These are phyloP conservation scores for Diplazon laetatorius DNA, from an alignment of 2,888 invertebrate species.

Conservation along the genomic window DNA sequence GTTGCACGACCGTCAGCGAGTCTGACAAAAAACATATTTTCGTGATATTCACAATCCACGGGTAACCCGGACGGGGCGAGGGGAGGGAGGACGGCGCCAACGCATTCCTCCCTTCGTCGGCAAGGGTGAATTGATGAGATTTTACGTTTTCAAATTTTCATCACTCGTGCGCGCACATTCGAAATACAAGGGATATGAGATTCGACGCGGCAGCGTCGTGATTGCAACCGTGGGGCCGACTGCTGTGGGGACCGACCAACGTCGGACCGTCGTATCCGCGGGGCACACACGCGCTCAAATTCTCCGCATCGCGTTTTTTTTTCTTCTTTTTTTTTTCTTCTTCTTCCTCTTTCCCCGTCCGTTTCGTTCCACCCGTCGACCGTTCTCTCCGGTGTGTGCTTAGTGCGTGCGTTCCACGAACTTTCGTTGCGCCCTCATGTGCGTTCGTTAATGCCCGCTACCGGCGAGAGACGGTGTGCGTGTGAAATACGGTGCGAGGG, in stretches of 20 bases:
- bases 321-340: background rate
- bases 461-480: constrained; percentile 46
- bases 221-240: background rate
- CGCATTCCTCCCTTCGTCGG: constrained; percentile 12
- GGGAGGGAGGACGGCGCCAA: no score
- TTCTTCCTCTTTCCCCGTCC: background rate
- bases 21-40: constrained; percentile 47
- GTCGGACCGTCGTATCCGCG: background rate
- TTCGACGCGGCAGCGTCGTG: constrained; percentile 18
- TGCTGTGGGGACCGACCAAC: background rate
- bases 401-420: constrained; percentile 12
- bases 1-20: constrained; percentile 18
- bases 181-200: constrained; percentile 19
- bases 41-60: constrained; percentile 14
- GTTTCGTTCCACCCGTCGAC: no score
- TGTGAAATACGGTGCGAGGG: constrained; percentile 51
- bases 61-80: no score
- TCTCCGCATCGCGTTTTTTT: constrained; percentile 46
- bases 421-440: constrained; percentile 43
- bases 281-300: constrained; percentile 42
- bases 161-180: constrained; percentile 2
- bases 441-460: constrained; percentile 60
- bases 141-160: constrained; percentile 50
- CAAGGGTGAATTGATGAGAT: constrained; percentile 50
- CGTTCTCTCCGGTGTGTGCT: no score